Percentiles rank a stretch among this genome's conserved stretches.
These are phyloP conservation scores for Gryllus bimaculatus DNA, from an alignment of 1,140 invertebrate species.

Conservation along the genomic window DNA sequence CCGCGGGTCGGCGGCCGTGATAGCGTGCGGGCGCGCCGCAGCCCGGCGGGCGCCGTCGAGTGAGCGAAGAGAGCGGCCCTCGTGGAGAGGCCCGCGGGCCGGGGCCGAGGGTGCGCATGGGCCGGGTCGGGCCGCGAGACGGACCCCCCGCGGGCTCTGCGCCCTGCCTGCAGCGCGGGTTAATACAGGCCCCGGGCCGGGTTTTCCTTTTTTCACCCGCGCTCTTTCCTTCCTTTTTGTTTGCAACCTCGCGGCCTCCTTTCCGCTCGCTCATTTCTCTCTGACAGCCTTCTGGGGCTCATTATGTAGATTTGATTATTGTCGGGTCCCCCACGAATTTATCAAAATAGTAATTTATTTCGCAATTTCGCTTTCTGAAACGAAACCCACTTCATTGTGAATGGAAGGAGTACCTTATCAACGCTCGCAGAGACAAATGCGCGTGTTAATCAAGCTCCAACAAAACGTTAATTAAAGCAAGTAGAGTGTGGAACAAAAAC, in stretches of 20 bases:
- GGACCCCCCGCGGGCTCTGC: no score
- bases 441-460: not conserved
- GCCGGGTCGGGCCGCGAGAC: no score
- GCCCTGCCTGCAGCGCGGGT: no score
- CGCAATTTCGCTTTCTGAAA: not conserved
- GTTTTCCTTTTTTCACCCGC: not conserved
- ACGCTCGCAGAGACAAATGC: not conserved
- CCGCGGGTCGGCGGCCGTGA: not conserved
- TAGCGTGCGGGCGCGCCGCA: not conserved
- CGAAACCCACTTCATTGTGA: not conserved
- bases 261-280: not conserved
- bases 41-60: not conserved
- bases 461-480: not conserved
- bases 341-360: not conserved
- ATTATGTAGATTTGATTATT: not conserved
- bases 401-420: not conserved
- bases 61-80: not conserved
- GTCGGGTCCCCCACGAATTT: not conserved
- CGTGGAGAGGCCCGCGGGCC: no score
- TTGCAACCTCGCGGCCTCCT: not conserved
- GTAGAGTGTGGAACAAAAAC: not conserved
- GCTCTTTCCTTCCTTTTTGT: not conserved
- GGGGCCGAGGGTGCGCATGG: no score
- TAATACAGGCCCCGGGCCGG: not conserved
- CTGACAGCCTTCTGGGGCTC: not conserved